These are phyloP conservation scores for Neolamprologus devosi DNA, from an alignment of 2,113 vertebrate species.

Conservation along the genomic window DNA sequence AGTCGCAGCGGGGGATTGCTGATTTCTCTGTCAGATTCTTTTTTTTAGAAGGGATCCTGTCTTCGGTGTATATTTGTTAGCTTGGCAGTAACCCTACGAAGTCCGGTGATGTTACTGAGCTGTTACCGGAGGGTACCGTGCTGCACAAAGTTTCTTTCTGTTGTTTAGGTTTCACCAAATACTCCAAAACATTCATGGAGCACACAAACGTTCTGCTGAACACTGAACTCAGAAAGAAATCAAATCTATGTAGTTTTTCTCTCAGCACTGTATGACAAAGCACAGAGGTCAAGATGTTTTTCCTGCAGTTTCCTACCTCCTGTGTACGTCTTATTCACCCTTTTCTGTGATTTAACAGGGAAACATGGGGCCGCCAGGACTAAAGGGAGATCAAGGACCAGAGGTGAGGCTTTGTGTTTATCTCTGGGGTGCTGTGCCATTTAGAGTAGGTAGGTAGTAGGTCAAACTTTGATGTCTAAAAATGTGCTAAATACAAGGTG, in stretches of 20 bases:
- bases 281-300: neutral
- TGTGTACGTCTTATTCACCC: neutral
- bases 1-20: neutral
- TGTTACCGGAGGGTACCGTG: neutral
- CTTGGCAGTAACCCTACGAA: neutral
- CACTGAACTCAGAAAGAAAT: neutral
- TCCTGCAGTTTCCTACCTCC: neutral
- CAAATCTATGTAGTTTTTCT: neutral
- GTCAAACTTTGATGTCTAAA: neutral
- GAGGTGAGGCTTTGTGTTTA: slow-evolving; percentile 64
- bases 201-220: neutral
- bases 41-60: neutral
- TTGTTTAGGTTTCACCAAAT: neutral
- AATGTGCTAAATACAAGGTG: neutral
- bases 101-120: neutral
- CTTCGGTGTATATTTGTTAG: neutral
- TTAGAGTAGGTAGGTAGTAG: no score
- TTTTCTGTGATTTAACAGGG: slow-evolving; percentile 72
- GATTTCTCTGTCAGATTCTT: neutral
- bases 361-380: slow-evolving; percentile 74
- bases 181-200: neutral
- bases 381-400: slow-evolving; percentile 77
- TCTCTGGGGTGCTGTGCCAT: neutral
- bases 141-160: neutral
- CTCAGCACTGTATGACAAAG: neutral